A percentile compares a stretch with the other conserved stretches of the same genome.
Evolutionary conservation across 2,113 vertebrate species (phyloP).

Genomic region (Perca schrenkii): DNA sequence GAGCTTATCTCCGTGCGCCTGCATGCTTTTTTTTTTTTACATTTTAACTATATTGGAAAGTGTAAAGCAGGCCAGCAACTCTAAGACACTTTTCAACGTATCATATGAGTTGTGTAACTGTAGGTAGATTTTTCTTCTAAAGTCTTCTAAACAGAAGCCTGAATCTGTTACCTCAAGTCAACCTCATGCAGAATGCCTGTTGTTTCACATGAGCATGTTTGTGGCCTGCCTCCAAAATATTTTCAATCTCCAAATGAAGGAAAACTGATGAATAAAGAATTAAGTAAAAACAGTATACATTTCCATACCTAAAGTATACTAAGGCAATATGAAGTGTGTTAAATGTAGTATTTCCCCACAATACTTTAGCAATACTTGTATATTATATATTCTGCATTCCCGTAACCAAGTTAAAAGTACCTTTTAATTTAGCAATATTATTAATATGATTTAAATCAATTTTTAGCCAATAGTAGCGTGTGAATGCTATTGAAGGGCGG

Average conservation of each 20-base stretch:
- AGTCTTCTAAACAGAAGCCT: not conserved
- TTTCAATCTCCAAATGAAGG: not conserved
- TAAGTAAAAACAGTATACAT: not conserved
- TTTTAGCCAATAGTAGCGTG: not conserved
- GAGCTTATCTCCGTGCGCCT: constrained; percentile 64
- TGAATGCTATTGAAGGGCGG: no score
- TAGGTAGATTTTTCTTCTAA: not conserved
- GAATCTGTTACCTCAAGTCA: not conserved
- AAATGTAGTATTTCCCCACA: not conserved
- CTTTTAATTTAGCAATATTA: not conserved
- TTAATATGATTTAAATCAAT: not conserved
- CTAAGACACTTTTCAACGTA: constrained; percentile 35
- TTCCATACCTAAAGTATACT: not conserved
- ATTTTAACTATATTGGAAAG: constrained; percentile 41
- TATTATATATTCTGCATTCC: not conserved
- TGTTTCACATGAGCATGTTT: not conserved
- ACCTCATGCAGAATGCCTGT: not conserved
- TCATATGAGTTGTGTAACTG: constrained; percentile 17
- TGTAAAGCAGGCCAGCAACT: constrained; percentile 26
- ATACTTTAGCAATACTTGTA: not conserved
- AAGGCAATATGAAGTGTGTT: not conserved
- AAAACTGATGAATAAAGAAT: not conserved
- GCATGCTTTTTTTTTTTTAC: constrained; percentile 55
- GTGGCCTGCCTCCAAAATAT: not conserved
- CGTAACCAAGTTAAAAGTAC: not conserved